phyloP scores from a whole-genome alignment of 2,113 vertebrate species.

The Spea multiplicata region DNA sequence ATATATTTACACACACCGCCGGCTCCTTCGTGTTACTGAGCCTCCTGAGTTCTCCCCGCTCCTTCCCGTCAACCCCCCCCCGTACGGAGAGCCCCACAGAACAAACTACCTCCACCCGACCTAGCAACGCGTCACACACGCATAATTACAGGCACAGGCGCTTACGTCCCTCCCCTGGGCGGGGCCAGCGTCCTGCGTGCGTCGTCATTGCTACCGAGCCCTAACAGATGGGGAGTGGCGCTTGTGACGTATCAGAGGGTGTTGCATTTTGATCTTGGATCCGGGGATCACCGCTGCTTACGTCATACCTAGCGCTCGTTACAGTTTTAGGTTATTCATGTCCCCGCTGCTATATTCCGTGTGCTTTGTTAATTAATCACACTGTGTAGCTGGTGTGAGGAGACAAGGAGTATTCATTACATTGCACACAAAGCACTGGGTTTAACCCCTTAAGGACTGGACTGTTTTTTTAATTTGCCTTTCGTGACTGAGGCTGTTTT shows the following conservation, averaged over 20 bases:
- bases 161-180: background rate
- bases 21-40: background rate
- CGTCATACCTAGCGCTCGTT: too few relatives aligned
- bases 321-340: too few relatives aligned
- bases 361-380: too few relatives aligned
- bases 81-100: slow-evolving; percentile 27
- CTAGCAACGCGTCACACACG: slow-evolving; percentile 13
- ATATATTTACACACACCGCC: background rate
- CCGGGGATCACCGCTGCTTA: too few relatives aligned
- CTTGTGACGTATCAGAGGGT: background rate
- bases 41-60: background rate
- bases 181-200: background rate
- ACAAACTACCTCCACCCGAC: slow-evolving; percentile 24
- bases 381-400: too few relatives aligned
- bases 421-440: too few relatives aligned
- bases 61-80: slow-evolving; percentile 17
- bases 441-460: too few relatives aligned
- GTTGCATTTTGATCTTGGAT: background rate
- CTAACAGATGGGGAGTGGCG: background rate
- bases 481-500: too few relatives aligned
- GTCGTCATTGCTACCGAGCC: background rate
- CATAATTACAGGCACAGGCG: background rate
- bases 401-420: too few relatives aligned
- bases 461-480: too few relatives aligned
- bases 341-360: too few relatives aligned